phyloP scores from a whole-genome alignment of 2,113 vertebrate species.

The Tachycineta bicolor region DNA sequence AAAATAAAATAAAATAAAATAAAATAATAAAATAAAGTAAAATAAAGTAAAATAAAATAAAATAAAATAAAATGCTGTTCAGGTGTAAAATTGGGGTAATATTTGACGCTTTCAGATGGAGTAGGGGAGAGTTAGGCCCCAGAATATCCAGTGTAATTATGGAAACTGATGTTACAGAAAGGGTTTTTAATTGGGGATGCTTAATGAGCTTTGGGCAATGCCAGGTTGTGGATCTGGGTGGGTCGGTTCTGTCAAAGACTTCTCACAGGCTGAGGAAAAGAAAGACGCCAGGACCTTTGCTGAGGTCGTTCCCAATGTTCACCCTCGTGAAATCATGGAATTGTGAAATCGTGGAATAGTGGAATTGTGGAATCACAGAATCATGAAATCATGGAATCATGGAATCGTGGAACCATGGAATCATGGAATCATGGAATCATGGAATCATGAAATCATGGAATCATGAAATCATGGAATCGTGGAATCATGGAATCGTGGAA shows the following conservation, averaged over 20 bases:
- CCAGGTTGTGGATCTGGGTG: not conserved
- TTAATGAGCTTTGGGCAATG: not conserved
- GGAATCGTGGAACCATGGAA: not conserved
- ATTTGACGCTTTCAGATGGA: not conserved
- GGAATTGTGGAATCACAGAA: accelerated
- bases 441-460: too few relatives aligned
- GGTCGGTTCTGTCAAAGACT: not conserved
- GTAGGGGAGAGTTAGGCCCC: not conserved
- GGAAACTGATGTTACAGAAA: not conserved
- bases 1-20: too few relatives aligned
- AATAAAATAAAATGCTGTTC: not conserved
- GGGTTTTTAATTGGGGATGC: not conserved
- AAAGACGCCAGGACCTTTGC: not conserved
- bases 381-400: not conserved
- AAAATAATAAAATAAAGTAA: too few relatives aligned
- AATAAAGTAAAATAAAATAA: not conserved
- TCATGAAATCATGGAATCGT: accelerated
- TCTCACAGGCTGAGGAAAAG: not conserved
- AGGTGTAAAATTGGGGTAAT: not conserved
- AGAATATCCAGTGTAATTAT: not conserved
- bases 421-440: accelerated
- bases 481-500: too few relatives aligned
- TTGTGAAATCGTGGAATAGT: accelerated
- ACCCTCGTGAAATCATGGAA: not conserved
- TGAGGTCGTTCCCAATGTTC: not conserved